Conservation (phyloP, 2,113 vertebrate species). For the Setophaga kirtlandii region DNA sequence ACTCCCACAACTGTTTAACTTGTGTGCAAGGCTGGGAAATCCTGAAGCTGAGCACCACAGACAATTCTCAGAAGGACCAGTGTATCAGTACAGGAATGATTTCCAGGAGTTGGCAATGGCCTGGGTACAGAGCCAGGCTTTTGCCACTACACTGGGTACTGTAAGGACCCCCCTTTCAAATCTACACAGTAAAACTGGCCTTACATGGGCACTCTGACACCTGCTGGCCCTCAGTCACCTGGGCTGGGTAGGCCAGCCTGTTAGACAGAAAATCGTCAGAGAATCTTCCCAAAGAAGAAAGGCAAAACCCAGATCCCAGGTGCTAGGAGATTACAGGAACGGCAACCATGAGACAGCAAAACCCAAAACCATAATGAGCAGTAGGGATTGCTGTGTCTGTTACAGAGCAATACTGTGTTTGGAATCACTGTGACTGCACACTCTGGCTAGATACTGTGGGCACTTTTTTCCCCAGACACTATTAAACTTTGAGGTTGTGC, state of each 20-base stretch:
- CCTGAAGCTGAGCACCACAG: neutral
- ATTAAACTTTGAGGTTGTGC: neutral
- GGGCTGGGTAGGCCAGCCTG: neutral
- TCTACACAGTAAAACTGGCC: rapidly evolving
- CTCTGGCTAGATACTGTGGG: neutral
- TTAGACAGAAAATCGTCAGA: neutral
- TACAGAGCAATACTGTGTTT: neutral
- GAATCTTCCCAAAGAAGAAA: neutral
- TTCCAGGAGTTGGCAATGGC: neutral
- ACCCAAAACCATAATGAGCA: neutral
- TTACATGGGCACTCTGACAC: neutral
- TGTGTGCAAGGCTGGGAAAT: neutral
- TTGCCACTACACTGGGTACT: neutral
- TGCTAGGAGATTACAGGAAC: neutral
- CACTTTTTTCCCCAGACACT: neutral
- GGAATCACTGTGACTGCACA: neutral
- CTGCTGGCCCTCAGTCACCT: rapidly evolving
- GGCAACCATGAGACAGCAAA: neutral
- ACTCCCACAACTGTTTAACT: neutral
- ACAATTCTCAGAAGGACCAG: neutral
- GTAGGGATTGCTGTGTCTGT: neutral
- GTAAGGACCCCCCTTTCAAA: neutral
- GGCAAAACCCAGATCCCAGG: neutral
- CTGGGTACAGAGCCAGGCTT: neutral
- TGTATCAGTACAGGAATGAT: neutral